These are phyloP conservation scores for Anoplopoma fimbria DNA, from an alignment of 2,113 vertebrate genomes.

Conservation along the genomic window DNA sequence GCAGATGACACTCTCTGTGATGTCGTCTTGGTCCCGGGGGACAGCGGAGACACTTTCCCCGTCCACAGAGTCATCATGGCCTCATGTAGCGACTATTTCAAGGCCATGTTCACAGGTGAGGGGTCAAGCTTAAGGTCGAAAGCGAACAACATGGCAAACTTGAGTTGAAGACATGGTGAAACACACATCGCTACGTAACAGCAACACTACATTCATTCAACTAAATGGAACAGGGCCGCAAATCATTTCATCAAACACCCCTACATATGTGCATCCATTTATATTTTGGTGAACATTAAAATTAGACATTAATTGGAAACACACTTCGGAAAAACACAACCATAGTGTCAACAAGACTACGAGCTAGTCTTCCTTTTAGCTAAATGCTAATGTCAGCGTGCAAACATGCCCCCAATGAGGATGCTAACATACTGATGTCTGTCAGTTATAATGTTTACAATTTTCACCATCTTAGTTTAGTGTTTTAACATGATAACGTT, in stretches of 20 bases:
- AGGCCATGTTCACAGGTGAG: slow-evolving; percentile 87
- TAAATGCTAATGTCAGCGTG: too few relatives aligned
- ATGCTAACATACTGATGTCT: too few relatives aligned
- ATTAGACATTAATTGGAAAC: too few relatives aligned
- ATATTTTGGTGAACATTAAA: too few relatives aligned
- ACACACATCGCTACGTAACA: background rate
- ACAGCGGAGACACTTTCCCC: slow-evolving; percentile 81
- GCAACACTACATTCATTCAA: background rate
- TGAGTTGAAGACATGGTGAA: background rate
- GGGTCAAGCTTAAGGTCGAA: background rate
- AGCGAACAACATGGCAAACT: too few relatives aligned
- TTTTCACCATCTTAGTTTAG: too few relatives aligned
- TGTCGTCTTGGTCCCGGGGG: slow-evolving; percentile 83
- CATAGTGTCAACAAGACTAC: too few relatives aligned
- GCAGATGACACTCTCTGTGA: slow-evolving; percentile 81
- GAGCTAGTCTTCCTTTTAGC: too few relatives aligned
- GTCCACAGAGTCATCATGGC: slow-evolving; percentile 88
- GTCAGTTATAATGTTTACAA: too few relatives aligned
- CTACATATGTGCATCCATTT: background rate
- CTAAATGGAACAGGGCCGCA: background rate
- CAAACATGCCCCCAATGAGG: too few relatives aligned
- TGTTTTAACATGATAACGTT: too few relatives aligned
- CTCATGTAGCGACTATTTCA: slow-evolving; percentile 87
- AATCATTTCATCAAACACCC: background rate
- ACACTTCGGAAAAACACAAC: background rate